phyloP scores from a whole-genome alignment of 2,888 invertebrate genomes.

The Monopis laevigella region DNA sequence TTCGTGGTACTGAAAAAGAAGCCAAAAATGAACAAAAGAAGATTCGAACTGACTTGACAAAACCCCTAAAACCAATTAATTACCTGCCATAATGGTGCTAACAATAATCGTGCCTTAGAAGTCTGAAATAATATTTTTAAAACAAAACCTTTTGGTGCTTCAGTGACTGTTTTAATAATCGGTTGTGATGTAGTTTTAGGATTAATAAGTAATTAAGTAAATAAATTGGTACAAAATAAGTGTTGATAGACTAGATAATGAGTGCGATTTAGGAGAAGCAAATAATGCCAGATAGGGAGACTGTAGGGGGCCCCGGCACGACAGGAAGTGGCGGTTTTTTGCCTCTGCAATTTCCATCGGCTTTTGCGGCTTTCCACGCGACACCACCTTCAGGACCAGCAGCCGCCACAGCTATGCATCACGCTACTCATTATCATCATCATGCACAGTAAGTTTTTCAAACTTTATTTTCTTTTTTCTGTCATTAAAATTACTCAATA shows the following conservation, averaged over 20 bases:
- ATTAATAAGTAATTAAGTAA: neutral
- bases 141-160: constrained; percentile 7
- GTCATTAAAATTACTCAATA: neutral
- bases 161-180: neutral
- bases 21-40: constrained; percentile 30
- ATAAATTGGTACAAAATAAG: too few relatives aligned
- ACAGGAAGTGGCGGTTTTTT: constrained; percentile 66
- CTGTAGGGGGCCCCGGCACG: constrained; percentile 63
- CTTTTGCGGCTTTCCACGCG: constrained; percentile 70
- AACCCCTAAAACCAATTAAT: constrained; percentile 14
- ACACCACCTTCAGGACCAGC: constrained; percentile 68
- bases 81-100: constrained; percentile 5
- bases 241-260: constrained; percentile 8
- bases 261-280: constrained; percentile 30
- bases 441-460: constrained; percentile 54
- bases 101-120: constrained; percentile 5
- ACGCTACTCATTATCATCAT: constrained; percentile 60
- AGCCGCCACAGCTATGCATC: constrained; percentile 68
- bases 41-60: constrained; percentile 52
- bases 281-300: constrained; percentile 66
- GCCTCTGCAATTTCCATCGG: constrained; percentile 66
- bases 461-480: neutral
- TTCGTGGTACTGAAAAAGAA: constrained; percentile 11
- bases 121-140: neutral
- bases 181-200: constrained; percentile 7